Percentiles rank a stretch among this genome's conserved stretches.
These are phyloP conservation scores for Dipodomys stephensi DNA, from an alignment of 2,113 vertebrate genomes.

Conservation along the genomic window DNA sequence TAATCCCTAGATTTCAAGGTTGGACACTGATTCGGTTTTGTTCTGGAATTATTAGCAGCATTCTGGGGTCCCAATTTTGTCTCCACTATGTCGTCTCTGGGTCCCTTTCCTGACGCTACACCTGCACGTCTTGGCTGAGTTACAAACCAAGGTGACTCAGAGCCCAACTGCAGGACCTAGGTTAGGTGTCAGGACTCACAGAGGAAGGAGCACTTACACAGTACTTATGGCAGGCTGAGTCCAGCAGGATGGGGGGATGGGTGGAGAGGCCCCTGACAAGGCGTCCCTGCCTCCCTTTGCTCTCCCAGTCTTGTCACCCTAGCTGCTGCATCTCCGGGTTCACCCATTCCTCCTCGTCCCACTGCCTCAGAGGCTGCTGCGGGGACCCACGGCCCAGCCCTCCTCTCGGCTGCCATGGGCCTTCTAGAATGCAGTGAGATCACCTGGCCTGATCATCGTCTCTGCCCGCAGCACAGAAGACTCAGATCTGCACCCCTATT, in stretches of 20 bases:
- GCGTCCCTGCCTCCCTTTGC: not conserved
- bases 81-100: not conserved
- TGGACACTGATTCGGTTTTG: not conserved
- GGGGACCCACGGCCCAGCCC: not conserved
- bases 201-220: not conserved
- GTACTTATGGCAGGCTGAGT: not conserved
- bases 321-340: not conserved
- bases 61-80: not conserved
- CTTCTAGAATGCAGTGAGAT: not conserved
- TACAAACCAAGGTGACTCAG: not conserved
- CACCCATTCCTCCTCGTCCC: not conserved
- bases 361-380: not conserved
- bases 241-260: not conserved
- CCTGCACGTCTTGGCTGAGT: not conserved
- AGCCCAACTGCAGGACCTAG: not conserved
- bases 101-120: not conserved
- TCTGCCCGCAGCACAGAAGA: not conserved
- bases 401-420: not conserved
- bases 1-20: too few relatives aligned
- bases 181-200: too few relatives aligned
- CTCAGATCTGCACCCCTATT: not conserved
- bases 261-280: rapidly evolving
- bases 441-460: rapidly evolving
- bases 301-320: not conserved
- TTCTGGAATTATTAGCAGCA: not conserved